Evolutionary conservation across 1,140 invertebrate species (phyloP), one percentile per base, ranked within the genome.

Genomic region (Eulimnadia texana): DNA sequence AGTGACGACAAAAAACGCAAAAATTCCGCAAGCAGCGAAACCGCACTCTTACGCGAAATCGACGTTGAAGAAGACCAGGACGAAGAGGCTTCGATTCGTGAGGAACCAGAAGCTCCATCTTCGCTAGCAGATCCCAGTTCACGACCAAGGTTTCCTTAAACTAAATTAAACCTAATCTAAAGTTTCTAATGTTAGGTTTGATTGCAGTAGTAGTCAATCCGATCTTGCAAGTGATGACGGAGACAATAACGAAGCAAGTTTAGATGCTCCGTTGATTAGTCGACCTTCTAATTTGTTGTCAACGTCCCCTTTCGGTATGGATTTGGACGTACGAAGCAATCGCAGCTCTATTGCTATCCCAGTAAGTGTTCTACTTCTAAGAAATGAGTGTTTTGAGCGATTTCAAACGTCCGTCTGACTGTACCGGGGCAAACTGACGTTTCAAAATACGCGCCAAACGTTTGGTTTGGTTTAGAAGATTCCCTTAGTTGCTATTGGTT

Each of bases 331-430:
- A 11, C 71, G 72, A 53, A 79, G 77, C 62, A 78, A 80, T 64
- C 69, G 77, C 51, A 79, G 78, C 66, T 79, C 77, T 60, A 71
- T 76, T 58, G 70, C 78, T 60, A 78, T 76, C 25, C 78, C 78
- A 68, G 78, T 67, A 62, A 22, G 54, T 54, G n/a, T 1, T n/a
- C n/a, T n/a, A n/a, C n/a, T n/a, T n/a, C n/a, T n/a, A n/a, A n/a
- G n/a, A n/a, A n/a, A n/a, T n/a, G n/a, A n/a, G n/a, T n/a, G n/a
- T n/a, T n/a, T n/a, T n/a, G n/a, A n/a, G n/a, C n/a, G n/a, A n/a
- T n/a, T n/a, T n/a, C n/a, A n/a, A n/a, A n/a, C n/a, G n/a, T n/a
- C n/a, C n/a, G n/a, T n/a, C n/a, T n/a, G n/a, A n/a, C n/a, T n/a
- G n/a, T n/a, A n/a, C n/a, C n/a, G n/a, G n/a, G n/a, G n/a, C n/a